These are phyloP conservation scores for Sminthurides aquaticus DNA, from an alignment of 2,888 invertebrate species.

Conservation along the genomic window DNA sequence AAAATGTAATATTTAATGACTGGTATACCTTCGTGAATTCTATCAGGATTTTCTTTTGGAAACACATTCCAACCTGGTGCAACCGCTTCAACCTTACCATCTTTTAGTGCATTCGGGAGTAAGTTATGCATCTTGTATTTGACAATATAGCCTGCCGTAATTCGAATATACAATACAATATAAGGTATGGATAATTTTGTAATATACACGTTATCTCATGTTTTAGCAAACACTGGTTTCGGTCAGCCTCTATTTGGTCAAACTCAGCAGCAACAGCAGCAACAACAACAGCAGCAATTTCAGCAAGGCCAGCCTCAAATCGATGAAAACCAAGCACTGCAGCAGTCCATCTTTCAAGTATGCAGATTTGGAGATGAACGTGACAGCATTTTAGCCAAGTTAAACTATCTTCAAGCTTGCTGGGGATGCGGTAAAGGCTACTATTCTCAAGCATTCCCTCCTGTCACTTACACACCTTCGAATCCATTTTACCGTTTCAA, in stretches of 20 bases:
- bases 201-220: background rate
- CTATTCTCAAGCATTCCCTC: constrained; percentile 66
- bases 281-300: constrained; percentile 47
- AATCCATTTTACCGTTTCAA: constrained; percentile 91
- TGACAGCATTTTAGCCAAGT: constrained; percentile 83
- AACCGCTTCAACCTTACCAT: background rate
- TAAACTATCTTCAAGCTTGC: constrained; percentile 87
- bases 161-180: too few species aligned
- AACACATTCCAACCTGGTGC: background rate
- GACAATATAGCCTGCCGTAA: too few species aligned
- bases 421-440: constrained; percentile 77
- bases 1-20: background rate
- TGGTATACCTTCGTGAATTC: background rate
- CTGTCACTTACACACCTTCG: constrained; percentile 75
- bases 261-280: constrained; percentile 45
- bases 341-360: constrained; percentile 67
- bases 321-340: constrained; percentile 62
- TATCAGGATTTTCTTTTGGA: background rate
- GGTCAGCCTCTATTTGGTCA: constrained; percentile 1
- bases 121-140: too few species aligned
- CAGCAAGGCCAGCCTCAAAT: constrained; percentile 45
- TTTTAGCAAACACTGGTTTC: background rate
- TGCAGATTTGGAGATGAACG: constrained; percentile 89
- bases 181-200: too few species aligned
- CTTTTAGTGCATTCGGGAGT: background rate